Base-by-base conservation (phyloP, 2,888 invertebrate genomes). In the Macrosoma leucophasiata region DNA sequence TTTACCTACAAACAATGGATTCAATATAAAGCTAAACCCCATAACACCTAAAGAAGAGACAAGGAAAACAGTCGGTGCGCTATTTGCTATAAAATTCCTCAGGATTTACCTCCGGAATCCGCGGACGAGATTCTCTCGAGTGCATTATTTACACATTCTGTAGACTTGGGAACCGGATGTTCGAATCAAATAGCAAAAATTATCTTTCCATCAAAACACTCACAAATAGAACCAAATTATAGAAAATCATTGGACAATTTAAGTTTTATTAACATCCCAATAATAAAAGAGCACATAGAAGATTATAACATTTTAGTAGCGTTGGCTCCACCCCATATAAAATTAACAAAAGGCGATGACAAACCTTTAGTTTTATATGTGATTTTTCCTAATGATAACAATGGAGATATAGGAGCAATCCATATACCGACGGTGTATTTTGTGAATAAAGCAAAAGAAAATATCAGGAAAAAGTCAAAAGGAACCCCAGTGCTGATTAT, bases 261-360 rank as follows among this genome's bases (percentile, higher is more conserved):
- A 0, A 56, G 56, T 35, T 58, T 55, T 30, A 55, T 76, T 9
- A 67, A 66, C 36, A 50, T 79, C 28, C 78, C 81, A 1, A 42
- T 75, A 3, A 30, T 73, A 3, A 56, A 52, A 4, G 68, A 73
- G 20, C 61, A 66, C 0, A 63, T 54, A 19, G 45, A 56, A 1
- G 52, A 69, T 24, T 81, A 79, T 33, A 75, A 73, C 39, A 57
- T 81, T n/a, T 36, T 82, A 20, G 69, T 82, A 0, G 81, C 68
- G 1, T 61, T 64, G 1, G 78, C 82, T 0, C 82, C 82, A 1
- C 57, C 66, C 1, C 48, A 68, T 22, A 34, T 77, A 3, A 64
- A 46, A 24, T 48, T 78, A 4, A 57, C 55, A 14, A 41, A 44
- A 10, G 46, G 50, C 0, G 54, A 64, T 2, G 39, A 43, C 1